Base-by-base conservation (phyloP, 2,888 invertebrate genomes). In the Drosophila pseudotakahashii region DNA sequence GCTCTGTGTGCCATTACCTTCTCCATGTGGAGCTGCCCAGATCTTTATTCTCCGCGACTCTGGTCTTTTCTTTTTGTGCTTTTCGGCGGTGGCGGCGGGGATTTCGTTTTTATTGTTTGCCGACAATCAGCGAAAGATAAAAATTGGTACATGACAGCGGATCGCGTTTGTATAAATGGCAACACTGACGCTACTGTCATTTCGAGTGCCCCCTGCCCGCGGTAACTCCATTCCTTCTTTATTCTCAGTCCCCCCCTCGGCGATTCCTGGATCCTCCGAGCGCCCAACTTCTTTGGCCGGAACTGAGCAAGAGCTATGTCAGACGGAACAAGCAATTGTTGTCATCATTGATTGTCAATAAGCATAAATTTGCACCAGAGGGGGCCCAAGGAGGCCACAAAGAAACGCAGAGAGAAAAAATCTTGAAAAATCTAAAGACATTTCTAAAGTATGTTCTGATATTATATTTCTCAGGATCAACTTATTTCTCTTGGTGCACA, bases 341-440 rank as follows among this genome's bases (percentile, higher is more conserved):
- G 90, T 89, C 90, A 90, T 90, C 89, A 90, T 90, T 89, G 90
- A 90, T 90, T 90, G 90, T 88, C 88, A 89, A 90, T 90, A 90
- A 90, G 89, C 90, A 90, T 90, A 90, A 90, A 90, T 90, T 90
- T 90, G 87, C 90, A 83, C 89, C 87, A 78, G 88, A 87, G 89
- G 90, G 90, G 89, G 86, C 82, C 59, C 37, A 48, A 44, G 23
- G 23, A 44, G 50, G 11, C 10, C 47, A 11, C 30, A 47, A 30
- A 1, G 19, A 26, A 26, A 7, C 30, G 47, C 47, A 48, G 30
- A 47, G 45, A 26, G 11, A 45, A 5, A 26, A 44, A 44, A 7
- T 11, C 44, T n/a, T 7, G 19, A 39, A 41, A 30, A 7, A 30
- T 7, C 30, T 30, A 30, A 30, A 30, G 30, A 30, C 2, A 30